Evolutionary conservation across 2,888 invertebrate species (phyloP), one percentile per base, ranked within the genome.

Genomic region (Conus canariensis): DNA sequence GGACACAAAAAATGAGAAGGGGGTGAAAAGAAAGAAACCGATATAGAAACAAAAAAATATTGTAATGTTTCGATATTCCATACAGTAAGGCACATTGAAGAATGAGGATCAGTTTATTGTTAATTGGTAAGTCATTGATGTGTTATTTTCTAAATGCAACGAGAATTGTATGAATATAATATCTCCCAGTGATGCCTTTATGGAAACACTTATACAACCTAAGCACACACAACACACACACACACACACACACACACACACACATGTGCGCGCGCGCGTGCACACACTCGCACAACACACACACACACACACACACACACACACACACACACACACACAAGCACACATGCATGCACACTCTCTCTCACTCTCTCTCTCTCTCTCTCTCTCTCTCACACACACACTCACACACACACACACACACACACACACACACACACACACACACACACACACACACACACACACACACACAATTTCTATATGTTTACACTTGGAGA

Each of bases 191-290:
- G 22, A 77, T 19, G 16, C n/a, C 22, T 19, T n/a, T 19, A 19
- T 19, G 9, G 16, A 19, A n/a, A 10, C 10, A 64, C 82, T 45
- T 25, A 19, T 19, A 82, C 45, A 82, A 7, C 30, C 56, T 30
- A 45, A 14, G 14, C 82, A 82, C 82, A 82, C 56, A 56, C 82
- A 82, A 82, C 80, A 80, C 80, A 80, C 80, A 80, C 80, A 80
- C 80, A 30, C 80, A 30, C 80, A 80, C 80, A 80, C 82, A 82
- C 82, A 56, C 80, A 80, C 80, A 80, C 80, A 80, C 80, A 80
- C 80, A 30, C 80, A 64, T 7, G 64, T 7, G 4, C 64, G 64
- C 64, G 7, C 16, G 64, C 64, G 1, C 64, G 2, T 3, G 6
- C 64, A 64, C 64, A 64, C 64, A 22, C 25, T 10, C 25, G 6